phyloP scores from a whole-genome alignment of 2,888 invertebrate genomes.

The Agonopterix heracliana region DNA sequence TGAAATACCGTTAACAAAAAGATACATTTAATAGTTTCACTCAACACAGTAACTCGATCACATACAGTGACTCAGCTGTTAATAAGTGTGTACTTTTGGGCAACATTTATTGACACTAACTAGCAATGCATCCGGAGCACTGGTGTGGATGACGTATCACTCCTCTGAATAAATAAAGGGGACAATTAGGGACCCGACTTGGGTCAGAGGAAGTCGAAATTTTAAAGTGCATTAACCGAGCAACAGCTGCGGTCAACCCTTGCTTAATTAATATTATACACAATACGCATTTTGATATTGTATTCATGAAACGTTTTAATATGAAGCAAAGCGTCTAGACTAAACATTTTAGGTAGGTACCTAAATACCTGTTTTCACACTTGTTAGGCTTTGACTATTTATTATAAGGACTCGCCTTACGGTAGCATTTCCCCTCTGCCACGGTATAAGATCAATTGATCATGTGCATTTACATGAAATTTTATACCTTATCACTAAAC shows the following conservation, averaged over 20 bases:
- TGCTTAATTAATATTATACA: neutral
- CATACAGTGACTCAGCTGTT: slow-evolving; percentile 51
- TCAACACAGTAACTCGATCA: neutral
- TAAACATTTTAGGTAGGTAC: too few relatives aligned
- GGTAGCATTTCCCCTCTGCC: too few relatives aligned
- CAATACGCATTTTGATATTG: neutral
- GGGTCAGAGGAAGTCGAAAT: slow-evolving; percentile 38
- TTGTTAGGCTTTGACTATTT: too few relatives aligned
- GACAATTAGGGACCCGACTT: slow-evolving; percentile 55
- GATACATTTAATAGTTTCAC: too few relatives aligned
- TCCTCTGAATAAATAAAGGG: slow-evolving; percentile 68
- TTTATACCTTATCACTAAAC: too few relatives aligned
- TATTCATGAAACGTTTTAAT: too few relatives aligned
- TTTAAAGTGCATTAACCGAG: slow-evolving; percentile 6
- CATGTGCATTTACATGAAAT: too few relatives aligned
- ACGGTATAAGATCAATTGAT: too few relatives aligned
- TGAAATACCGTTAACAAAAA: too few relatives aligned
- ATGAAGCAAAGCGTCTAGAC: too few relatives aligned
- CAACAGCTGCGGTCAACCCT: slow-evolving; percentile 1
- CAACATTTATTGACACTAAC: slow-evolving; percentile 67
- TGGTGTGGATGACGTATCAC: slow-evolving; percentile 61
- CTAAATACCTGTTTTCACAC: too few relatives aligned
- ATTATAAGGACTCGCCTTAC: too few relatives aligned
- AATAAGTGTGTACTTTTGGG: slow-evolving; percentile 53
- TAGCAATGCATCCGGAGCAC: slow-evolving; percentile 59